Base-by-base conservation (phyloP, 2,888 invertebrate genomes). In the Hylaea fasciaria region DNA sequence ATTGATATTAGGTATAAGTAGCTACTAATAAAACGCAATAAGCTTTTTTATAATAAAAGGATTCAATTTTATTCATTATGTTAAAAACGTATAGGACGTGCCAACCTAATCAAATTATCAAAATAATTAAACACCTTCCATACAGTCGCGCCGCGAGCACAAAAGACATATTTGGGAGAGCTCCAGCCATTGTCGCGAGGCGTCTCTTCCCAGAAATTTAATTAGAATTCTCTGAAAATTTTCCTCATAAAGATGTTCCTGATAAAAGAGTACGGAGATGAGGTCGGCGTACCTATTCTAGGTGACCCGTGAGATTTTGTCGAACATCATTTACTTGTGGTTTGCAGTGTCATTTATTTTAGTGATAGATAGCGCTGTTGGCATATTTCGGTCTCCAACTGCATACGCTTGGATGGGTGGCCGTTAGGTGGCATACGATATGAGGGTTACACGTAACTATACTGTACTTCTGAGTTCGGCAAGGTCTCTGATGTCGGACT, bases 221-320 rank as follows among this genome's bases (percentile, higher is more conserved):
- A 89, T 89, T 89, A 87, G 81, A 86, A 82, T 83, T 82, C 82
- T 78, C 71, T 80, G 78, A 80, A 87, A 86, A 82, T 84, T 83
- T 79, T 74, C 70, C 68, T 79, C 80, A 85, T 87, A 87, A 85
- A 87, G 85, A 88, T 85, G 81, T 77, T 78, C 68, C 68, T 74
- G 83, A 86, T 86, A 87, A 85, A 85, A 83, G 81, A 80, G 74
- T 77, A 63, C 41, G 13, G 57, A 69, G 69, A 63, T 63, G 65
- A 68, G 62, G 52, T 61, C 32, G 46, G 54, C 44, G 61, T 44
- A 47, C 57, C 16, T 68, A 73, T 72, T 71, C 70, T 66, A 52
- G 46, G 53, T 9, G n/a, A 35, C 9, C 11, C 1, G 2, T 11
- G 3, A 5, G 3, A 5, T 35, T 35, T 35, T 35, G 35, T 35